A percentile compares a stretch with the other conserved stretches of the same genome.
These are phyloP conservation scores for Dinoponera quadriceps DNA, from an alignment of 1,140 invertebrate species.

Conservation along the genomic window DNA sequence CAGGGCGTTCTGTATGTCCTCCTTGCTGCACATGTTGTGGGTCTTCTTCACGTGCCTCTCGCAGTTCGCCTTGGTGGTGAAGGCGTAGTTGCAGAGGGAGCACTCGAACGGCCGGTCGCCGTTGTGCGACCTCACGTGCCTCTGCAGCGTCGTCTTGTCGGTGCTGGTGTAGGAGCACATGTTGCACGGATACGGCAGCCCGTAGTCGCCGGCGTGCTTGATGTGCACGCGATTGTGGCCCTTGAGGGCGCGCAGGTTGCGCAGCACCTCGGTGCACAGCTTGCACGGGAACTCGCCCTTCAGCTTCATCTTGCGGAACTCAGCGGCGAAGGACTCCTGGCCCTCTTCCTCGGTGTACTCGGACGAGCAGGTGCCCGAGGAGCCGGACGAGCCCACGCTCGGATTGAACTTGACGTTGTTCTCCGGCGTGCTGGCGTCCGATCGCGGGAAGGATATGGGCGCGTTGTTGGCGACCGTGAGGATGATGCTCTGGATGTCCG, in stretches of 20 bases:
- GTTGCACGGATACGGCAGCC: slow-evolving; percentile 94
- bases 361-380: slow-evolving; percentile 79
- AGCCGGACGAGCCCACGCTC: slow-evolving; percentile 78
- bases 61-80: slow-evolving; percentile 97
- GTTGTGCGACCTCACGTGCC: slow-evolving; percentile 97
- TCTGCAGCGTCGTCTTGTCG: slow-evolving; percentile 95
- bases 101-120: slow-evolving; percentile 98
- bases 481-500: slow-evolving; percentile 94
- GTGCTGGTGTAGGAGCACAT: slow-evolving; percentile 96
- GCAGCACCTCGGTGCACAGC: slow-evolving; percentile 93
- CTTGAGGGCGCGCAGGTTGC: slow-evolving; percentile 95
- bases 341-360: slow-evolving; percentile 90
- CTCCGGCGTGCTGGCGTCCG: slow-evolving; percentile 81
- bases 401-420: slow-evolving; percentile 77
- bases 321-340: slow-evolving; percentile 92
- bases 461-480: slow-evolving; percentile 90
- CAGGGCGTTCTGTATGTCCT: slow-evolving; percentile 94
- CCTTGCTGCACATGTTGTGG: slow-evolving; percentile 93
- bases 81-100: slow-evolving; percentile 96
- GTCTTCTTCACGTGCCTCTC: slow-evolving; percentile 95
- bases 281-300: slow-evolving; percentile 95
- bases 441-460: slow-evolving; percentile 86
- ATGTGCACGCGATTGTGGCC: slow-evolving; percentile 94
- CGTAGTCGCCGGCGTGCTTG: slow-evolving; percentile 86
- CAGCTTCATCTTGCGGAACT: slow-evolving; percentile 94